Conservation (phyloP, 2,888 invertebrate species). For the Gandaritis pyraliata region DNA sequence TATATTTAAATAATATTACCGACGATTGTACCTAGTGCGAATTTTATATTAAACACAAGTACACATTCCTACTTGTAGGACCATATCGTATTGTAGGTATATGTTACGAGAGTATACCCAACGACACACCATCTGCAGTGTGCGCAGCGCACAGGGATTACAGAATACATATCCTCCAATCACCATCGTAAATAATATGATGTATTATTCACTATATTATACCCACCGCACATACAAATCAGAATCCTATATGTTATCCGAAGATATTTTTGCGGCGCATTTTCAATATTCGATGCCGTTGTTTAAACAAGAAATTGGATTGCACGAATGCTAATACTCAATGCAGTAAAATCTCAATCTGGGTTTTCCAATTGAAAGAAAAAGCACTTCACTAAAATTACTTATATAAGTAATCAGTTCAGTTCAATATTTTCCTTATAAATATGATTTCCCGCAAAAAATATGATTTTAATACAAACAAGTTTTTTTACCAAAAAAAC, state of each 20-base stretch:
- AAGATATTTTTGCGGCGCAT: conserved; percentile 65
- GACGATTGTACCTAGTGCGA: no score
- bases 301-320: conserved; percentile 75
- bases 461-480: no score
- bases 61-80: not conserved
- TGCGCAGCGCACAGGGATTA: conserved; percentile 74
- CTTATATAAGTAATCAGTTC: not conserved
- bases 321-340: conserved; percentile 54
- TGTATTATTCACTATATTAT: conserved; percentile 60
- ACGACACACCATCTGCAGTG: conserved; percentile 57
- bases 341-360: conserved; percentile 52
- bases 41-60: not conserved
- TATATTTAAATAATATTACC: no score
- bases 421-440: not conserved
- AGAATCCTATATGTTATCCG: conserved; percentile 53
- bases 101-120: not conserved
- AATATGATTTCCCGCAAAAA: no score
- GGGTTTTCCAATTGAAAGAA: conserved; percentile 41
- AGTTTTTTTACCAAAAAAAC: no score
- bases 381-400: conserved; percentile 37
- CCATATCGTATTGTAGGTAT: no score
- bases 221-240: conserved; percentile 42
- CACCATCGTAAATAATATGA: conserved; percentile 71
- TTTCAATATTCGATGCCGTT: conserved; percentile 72
- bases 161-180: conserved; percentile 60